phyloP scores from a whole-genome alignment of 2,113 vertebrate species.

The Lamprotornis superbus region DNA sequence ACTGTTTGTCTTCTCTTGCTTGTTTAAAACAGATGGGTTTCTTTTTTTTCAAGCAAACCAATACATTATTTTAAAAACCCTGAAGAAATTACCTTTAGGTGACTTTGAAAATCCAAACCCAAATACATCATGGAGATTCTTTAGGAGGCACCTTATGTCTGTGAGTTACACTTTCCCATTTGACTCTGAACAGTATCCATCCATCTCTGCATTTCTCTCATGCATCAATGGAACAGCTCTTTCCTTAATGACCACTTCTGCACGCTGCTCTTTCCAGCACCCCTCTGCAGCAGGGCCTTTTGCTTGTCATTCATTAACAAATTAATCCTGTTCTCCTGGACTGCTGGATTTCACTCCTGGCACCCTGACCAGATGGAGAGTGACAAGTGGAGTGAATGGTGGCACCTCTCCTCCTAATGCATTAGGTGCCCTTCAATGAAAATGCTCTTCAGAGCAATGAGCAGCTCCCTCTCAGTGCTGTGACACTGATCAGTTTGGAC shows the following conservation, averaged over 20 bases:
- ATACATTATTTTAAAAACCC: not conserved
- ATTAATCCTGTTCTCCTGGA: not conserved
- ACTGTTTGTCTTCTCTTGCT: not conserved
- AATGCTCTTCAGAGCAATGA: not conserved
- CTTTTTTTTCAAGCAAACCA: not conserved
- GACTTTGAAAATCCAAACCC: constrained; percentile 26
- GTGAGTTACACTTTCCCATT: not conserved
- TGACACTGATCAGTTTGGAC: not conserved
- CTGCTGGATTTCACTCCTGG: constrained; percentile 8
- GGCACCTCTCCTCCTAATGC: not conserved
- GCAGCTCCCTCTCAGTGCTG: not conserved
- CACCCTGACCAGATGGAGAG: not conserved
- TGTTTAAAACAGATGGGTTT: not conserved
- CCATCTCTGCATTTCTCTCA: not conserved
- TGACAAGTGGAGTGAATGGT: constrained; percentile 32
- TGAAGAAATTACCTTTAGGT: not conserved
- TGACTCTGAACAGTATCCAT: not conserved
- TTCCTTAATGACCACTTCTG: not conserved
- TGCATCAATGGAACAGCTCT: not conserved
- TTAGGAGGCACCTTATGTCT: not conserved
- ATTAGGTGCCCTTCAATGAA: not conserved
- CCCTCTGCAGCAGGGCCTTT: not conserved
- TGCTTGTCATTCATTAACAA: not conserved
- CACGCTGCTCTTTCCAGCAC: not conserved
- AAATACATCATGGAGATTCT: not conserved